A percentile compares a stretch with the other conserved stretches of the same genome.
Conservation (phyloP, 2,888 invertebrate species). For the Chaetogeoica ovagalla region DNA sequence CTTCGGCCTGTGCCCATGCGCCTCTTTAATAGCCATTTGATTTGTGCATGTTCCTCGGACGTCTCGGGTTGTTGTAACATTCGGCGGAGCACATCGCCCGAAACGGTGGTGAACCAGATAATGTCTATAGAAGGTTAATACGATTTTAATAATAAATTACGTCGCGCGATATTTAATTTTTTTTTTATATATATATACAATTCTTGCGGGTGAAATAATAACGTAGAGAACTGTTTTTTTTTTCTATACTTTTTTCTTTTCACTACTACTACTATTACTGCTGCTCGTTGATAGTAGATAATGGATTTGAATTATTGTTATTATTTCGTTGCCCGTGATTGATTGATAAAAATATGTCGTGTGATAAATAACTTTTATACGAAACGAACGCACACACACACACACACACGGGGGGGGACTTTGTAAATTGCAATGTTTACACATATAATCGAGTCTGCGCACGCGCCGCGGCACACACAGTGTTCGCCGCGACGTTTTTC, state of each 20-base stretch:
- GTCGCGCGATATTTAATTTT: too few relatives aligned
- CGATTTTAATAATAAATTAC: background rate
- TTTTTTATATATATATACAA: too few relatives aligned
- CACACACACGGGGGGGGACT: too few relatives aligned
- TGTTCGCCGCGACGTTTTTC: too few relatives aligned
- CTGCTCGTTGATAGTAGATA: background rate
- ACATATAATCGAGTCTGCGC: too few relatives aligned
- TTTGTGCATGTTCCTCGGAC: conserved; percentile 35
- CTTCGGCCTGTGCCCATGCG: conserved; percentile 58
- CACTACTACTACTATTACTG: too few relatives aligned
- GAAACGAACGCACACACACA: too few relatives aligned
- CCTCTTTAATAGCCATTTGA: conserved; percentile 48
- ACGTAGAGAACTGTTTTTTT: too few relatives aligned
- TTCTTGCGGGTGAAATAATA: too few relatives aligned
- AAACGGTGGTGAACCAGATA: background rate
- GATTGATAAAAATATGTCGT: conserved; percentile 19
- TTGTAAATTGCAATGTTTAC: too few relatives aligned
- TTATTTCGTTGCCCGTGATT: conserved; percentile 26
- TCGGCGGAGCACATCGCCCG: conserved; percentile 24
- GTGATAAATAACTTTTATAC: conserved; percentile 19
- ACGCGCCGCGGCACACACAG: too few relatives aligned
- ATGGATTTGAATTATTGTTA: conserved; percentile 28
- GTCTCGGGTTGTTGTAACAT: conserved; percentile 2
- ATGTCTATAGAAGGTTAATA: background rate
- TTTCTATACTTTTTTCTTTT: background rate